Evolutionary conservation across 1,140 invertebrate genomes (phyloP).

Genomic region (Acromyrmex echinatior): DNA sequence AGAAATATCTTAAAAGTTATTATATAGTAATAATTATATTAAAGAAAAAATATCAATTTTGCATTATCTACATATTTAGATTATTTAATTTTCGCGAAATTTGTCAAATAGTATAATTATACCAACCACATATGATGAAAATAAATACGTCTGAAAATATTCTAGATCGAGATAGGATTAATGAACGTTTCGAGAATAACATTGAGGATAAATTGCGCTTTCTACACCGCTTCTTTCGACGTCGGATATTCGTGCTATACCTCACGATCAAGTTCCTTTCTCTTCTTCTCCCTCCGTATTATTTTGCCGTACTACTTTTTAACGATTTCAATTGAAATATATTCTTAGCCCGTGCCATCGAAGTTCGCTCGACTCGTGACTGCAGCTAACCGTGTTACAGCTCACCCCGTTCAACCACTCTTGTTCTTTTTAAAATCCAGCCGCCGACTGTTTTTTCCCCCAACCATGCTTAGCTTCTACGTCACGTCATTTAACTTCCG

Average conservation of each 20-base stretch:
- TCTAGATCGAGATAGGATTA: constrained; percentile 18
- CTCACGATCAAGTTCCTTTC: constrained; percentile 17
- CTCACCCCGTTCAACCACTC: constrained; percentile 28
- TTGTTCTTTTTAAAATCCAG: constrained; percentile 66
- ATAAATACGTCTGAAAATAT: constrained; percentile 15
- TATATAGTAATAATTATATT: too few relatives aligned
- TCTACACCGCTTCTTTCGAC: background rate
- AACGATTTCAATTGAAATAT: constrained; percentile 66
- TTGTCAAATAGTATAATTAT: background rate
- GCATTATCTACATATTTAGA: too few relatives aligned
- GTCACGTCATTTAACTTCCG: constrained; percentile 78
- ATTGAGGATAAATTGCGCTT: constrained; percentile 25
- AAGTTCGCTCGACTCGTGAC: constrained; percentile 71
- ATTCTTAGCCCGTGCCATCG: constrained; percentile 63
- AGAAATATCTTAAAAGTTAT: background rate
- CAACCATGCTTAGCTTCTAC: constrained; percentile 64
- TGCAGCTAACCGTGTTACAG: constrained; percentile 61
- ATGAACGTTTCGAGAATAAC: constrained; percentile 37
- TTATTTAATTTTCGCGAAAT: too few relatives aligned
- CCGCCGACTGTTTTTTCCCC: constrained; percentile 46
- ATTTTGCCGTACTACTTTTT: constrained; percentile 60
- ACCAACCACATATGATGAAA: background rate
- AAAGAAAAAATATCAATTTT: too few relatives aligned
- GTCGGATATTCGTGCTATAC: constrained; percentile 39
- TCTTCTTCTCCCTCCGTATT: constrained; percentile 35